A percentile compares a stretch with the other conserved stretches of the same genome.
Conservation (phyloP, 2,888 invertebrate genomes). For the Herminia tarsipennalis region DNA sequence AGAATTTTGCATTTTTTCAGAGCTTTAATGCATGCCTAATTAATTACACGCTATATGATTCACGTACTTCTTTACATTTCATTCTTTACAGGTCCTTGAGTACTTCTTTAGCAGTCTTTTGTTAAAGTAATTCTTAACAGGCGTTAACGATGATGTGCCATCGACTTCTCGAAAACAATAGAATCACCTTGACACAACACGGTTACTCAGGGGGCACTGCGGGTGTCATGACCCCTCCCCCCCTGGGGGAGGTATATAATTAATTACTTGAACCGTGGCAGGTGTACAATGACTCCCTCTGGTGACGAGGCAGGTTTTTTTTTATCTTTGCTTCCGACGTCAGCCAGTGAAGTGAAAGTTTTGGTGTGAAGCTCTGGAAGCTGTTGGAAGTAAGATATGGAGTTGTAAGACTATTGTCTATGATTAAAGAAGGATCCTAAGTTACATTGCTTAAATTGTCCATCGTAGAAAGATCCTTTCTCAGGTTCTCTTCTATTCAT, state of each 20-base stretch:
- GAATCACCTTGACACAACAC: constrained; percentile 80
- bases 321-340: constrained; percentile 48
- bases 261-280: constrained; percentile 78
- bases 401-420: constrained; percentile 1
- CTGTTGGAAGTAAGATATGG: constrained; percentile 1
- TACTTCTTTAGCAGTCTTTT: too few relatives aligned
- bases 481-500: too few relatives aligned
- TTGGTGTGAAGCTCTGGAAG: not conserved
- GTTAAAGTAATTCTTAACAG: constrained; percentile 13
- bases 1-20: too few relatives aligned
- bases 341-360: constrained; percentile 33
- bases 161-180: constrained; percentile 62
- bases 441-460: not conserved
- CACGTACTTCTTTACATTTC: not conserved
- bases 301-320: constrained; percentile 71
- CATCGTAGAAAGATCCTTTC: too few relatives aligned
- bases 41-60: too few relatives aligned
- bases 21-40: too few relatives aligned
- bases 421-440: not conserved
- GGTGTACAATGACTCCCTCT: constrained; percentile 78
- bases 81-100: too few relatives aligned
- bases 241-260: constrained; percentile 58
- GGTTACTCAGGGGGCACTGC: constrained; percentile 43
- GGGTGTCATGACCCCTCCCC: constrained; percentile 32
- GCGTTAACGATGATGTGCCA: constrained; percentile 24